Conservation (phyloP, 1,140 invertebrate species). For the Tetramorium parvispinum region DNA sequence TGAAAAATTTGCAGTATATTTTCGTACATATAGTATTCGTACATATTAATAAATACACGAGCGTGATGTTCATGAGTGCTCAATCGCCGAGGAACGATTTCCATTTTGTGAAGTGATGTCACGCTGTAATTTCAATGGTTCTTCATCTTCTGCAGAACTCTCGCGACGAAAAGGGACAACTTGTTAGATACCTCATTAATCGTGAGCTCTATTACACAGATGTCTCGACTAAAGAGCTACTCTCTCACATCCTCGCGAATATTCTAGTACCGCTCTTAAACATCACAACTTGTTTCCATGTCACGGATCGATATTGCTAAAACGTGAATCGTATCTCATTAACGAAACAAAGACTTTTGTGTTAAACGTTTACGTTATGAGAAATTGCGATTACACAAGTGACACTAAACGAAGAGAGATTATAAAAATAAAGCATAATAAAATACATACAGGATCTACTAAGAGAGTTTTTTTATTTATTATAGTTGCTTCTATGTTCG, state of each 20-base stretch:
- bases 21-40: no score
- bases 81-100: constrained; percentile 32
- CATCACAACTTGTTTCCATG: constrained; percentile 20
- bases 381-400: background rate
- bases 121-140: constrained; percentile 66
- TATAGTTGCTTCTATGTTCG: background rate
- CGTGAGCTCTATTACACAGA: constrained; percentile 60
- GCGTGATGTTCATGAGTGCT: background rate
- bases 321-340: constrained; percentile 8
- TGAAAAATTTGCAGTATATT: background rate
- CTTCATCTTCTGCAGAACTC: constrained; percentile 60
- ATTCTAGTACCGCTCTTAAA: constrained; percentile 58
- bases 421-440: background rate
- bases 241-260: constrained; percentile 52
- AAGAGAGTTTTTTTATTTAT: background rate
- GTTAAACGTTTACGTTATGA: background rate
- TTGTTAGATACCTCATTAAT: constrained; percentile 67
- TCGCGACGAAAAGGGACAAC: constrained; percentile 48
- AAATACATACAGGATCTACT: background rate
- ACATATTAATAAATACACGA: background rate
- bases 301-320: constrained; percentile 10
- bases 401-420: background rate
- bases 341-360: background rate
- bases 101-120: constrained; percentile 45
- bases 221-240: constrained; percentile 52